Evolutionary conservation across 2,797 vertebrate species (phyloP), one percentile per base, ranked within the genome.

Genomic region (Eidolon dupreanum): DNA sequence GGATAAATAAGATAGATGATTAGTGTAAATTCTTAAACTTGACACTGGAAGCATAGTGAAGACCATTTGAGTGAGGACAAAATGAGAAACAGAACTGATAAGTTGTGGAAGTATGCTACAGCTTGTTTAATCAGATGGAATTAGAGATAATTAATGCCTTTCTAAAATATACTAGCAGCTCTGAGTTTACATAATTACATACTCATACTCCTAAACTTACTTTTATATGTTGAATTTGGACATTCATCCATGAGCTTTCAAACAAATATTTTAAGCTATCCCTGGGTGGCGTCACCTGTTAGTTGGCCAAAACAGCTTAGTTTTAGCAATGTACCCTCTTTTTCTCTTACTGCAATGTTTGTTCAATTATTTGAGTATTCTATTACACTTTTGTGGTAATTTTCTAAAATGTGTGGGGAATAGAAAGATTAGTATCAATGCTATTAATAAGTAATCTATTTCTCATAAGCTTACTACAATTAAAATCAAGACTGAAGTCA

Each of bases 401-500:
- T 93, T 94, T 74, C 57, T 93, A 84, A 92, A 89, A 59, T 61
- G 28, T 55, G 6, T 63, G 6, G n/a, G 5, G 51, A 51, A 95
- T 57, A 26, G 61, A 95, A 84, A 68, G 15, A 16, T 78, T 71
- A 41, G 43, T 88, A 55, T 77, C 24, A 46, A 17, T 78, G 22
- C 41, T 94, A 70, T 6, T 8, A 57, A 61, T 49, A 81, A 85
- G 26, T 16, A 90, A 49, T 77, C 26, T 43, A 86, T 63, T 94
- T 94, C n/a, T 78, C 43, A 11, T 83, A 43, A 92, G 10, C 24
- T 70, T 86, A 74, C 61, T 70, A 88, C 33, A 77, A 59, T 79
- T 88, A 85, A 95, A 97, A 75, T 17, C 26, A 89, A 95, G 68
- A 92, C 16, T 63, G 20, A 79, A 20, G 15, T 46, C 46, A 65